These are phyloP conservation scores for Bombus difficillimus DNA, from an alignment of 1,140 invertebrate genomes.

Conservation along the genomic window DNA sequence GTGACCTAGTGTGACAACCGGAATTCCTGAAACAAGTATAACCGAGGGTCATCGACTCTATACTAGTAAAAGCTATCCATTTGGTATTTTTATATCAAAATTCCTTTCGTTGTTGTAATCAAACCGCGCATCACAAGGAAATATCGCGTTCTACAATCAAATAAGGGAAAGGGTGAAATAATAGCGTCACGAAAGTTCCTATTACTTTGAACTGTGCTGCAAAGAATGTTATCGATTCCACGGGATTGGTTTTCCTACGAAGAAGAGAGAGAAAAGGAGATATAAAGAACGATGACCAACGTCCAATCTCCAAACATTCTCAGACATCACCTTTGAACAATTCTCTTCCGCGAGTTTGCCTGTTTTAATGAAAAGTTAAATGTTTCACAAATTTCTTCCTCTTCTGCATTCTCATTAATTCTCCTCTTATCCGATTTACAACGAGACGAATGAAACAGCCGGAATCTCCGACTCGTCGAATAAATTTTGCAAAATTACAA, in stretches of 20 bases:
- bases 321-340: conserved; percentile 57
- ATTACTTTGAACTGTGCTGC: conserved; percentile 27
- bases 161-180: conserved; percentile 22
- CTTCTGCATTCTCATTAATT: neutral
- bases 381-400: conserved; percentile 67
- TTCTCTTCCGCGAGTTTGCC: conserved; percentile 63
- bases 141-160: neutral
- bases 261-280: neutral
- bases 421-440: neutral
- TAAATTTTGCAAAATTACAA: neutral
- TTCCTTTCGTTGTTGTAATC: neutral
- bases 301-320: conserved; percentile 27
- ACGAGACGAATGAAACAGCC: neutral
- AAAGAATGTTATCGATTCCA: conserved; percentile 56
- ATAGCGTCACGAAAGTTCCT: conserved; percentile 8
- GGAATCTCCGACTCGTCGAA: neutral
- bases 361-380: conserved; percentile 76
- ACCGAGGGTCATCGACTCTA: no score
- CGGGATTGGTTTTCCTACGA: conserved; percentile 46
- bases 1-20: no score
- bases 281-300: conserved; percentile 30
- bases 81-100: no score
- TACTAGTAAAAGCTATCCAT: neutral
- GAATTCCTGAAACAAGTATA: no score
- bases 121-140: neutral